phyloP scores from a whole-genome alignment of 2,888 invertebrate species.

The Eurois occulta region DNA sequence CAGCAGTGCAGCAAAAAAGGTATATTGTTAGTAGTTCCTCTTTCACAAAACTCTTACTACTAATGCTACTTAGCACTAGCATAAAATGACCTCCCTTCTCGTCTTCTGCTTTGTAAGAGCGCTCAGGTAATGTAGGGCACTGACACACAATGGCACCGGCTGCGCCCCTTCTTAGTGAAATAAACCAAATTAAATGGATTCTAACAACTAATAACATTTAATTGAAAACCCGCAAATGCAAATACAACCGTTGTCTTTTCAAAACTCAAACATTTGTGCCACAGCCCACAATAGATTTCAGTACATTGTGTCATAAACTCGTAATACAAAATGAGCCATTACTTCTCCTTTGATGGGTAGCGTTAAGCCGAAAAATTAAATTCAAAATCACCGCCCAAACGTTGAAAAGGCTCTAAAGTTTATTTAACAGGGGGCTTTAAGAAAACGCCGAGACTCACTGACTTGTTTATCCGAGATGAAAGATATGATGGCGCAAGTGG shows the following conservation, averaged over 20 bases:
- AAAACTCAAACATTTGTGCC: conserved; percentile 34
- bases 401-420: conserved; percentile 75
- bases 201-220: neutral
- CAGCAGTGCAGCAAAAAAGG: neutral
- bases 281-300: conserved; percentile 13
- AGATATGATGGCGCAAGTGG: conserved; percentile 68
- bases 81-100: no score
- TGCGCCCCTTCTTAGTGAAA: neutral
- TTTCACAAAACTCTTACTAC: neutral
- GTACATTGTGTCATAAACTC: conserved; percentile 55
- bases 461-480: conserved; percentile 79
- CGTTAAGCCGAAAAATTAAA: conserved; percentile 76
- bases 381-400: conserved; percentile 72
- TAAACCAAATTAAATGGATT: conserved; percentile 11
- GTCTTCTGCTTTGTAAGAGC: neutral
- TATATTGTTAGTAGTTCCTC: neutral
- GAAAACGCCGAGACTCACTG: conserved; percentile 68
- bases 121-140: neutral
- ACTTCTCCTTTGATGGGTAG: conserved; percentile 59
- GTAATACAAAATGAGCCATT: conserved; percentile 64
- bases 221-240: conserved; percentile 1
- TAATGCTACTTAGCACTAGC: neutral
- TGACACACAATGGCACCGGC: neutral
- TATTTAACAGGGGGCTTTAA: conserved; percentile 77
- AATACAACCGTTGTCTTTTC: conserved; percentile 21